Percentiles rank a stretch among this genome's conserved stretches.
Conservation (phyloP, 2,888 invertebrate genomes). For the Lepidochitona cinerea region DNA sequence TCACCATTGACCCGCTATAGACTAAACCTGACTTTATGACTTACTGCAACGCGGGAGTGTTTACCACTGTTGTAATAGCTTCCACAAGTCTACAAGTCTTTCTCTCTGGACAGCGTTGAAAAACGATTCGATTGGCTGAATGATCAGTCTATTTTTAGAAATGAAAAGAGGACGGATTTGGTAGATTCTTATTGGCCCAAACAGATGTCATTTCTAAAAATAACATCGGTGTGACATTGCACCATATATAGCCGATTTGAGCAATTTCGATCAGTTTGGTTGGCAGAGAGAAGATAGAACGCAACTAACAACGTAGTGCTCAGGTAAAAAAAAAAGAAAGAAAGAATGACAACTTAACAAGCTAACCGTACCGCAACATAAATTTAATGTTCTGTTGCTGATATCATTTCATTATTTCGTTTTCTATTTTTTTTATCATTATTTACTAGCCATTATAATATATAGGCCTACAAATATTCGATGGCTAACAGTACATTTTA, state of each 20-base stretch:
- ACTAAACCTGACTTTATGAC: no score
- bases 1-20: no score
- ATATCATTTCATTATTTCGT: no score
- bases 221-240: not conserved
- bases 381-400: no score
- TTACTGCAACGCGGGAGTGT: no score
- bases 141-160: not conserved
- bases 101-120: not conserved
- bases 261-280: not conserved
- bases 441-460: no score
- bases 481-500: no score
- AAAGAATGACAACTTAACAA: not conserved
- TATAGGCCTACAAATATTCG: no score
- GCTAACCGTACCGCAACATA: no score
- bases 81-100: not conserved
- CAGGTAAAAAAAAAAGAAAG: not conserved
- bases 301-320: not conserved
- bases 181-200: not conserved
- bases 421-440: no score
- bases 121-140: not conserved
- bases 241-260: conserved; percentile 1
- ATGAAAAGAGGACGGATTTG: not conserved
- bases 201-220: not conserved
- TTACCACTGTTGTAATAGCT: no score
- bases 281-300: not conserved